Evolutionary conservation across 1,140 invertebrate species (phyloP).

Genomic region (Rhagoletis zephyria): DNA sequence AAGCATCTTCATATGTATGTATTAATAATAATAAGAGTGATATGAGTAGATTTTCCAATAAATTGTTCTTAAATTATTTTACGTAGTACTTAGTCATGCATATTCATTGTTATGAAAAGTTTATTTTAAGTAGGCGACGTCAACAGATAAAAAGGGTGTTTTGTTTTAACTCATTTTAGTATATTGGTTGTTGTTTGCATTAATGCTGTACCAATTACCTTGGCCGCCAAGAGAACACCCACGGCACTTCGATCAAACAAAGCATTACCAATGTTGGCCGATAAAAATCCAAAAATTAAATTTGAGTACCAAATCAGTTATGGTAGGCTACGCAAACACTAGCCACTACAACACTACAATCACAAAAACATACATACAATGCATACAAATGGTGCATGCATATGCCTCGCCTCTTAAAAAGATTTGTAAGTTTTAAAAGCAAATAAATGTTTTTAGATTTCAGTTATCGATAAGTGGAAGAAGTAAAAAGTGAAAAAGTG

Average conservation of each 20-base stretch:
- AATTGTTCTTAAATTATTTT: no score
- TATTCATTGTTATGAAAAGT: no score
- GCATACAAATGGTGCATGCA: not conserved
- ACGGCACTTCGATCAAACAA: not conserved
- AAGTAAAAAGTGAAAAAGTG: not conserved
- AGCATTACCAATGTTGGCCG: not conserved
- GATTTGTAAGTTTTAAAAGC: slow-evolving; percentile 16
- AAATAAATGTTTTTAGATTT: slow-evolving; percentile 30
- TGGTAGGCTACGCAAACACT: not conserved
- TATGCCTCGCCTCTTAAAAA: not conserved
- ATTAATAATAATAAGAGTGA: no score
- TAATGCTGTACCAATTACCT: not conserved
- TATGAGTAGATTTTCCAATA: no score
- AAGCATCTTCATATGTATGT: no score
- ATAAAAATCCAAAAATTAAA: not conserved
- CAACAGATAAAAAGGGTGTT: no score
- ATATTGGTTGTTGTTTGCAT: not conserved
- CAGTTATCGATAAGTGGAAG: not conserved
- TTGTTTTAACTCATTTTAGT: no score
- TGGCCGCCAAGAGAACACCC: not conserved
- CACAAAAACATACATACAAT: not conserved
- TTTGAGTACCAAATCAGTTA: not conserved
- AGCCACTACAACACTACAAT: not conserved
- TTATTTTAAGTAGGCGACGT: no score
- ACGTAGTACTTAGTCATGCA: not conserved